Percentiles rank a stretch among this genome's conserved stretches.
phyloP scores from a whole-genome alignment of 2,113 vertebrate species.

The Loxodonta africana region DNA sequence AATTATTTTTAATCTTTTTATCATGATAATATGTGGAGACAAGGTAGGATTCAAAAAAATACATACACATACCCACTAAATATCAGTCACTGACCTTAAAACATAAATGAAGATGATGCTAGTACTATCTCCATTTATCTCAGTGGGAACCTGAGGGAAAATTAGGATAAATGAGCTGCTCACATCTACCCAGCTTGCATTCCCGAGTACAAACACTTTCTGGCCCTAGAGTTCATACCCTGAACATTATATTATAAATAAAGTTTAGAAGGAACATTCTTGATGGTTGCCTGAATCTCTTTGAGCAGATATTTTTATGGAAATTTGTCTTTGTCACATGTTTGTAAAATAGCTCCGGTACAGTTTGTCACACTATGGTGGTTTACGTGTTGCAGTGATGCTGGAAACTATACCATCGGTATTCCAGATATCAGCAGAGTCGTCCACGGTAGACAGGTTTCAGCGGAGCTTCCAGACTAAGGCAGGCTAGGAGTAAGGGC shows the following conservation, averaged over 20 bases:
- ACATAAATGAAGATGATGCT: not conserved
- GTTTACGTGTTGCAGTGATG: too few species aligned
- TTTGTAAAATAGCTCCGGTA: not conserved
- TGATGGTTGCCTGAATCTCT: not conserved
- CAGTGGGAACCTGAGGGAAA: not conserved
- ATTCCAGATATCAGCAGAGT: too few species aligned
- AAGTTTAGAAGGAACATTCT: not conserved
- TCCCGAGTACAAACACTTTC: not conserved
- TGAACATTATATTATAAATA: rapidly evolving
- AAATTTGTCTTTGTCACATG: not conserved
- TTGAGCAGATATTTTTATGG: not conserved
- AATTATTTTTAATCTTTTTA: not conserved
- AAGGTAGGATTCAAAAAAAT: not conserved
- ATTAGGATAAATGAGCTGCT: not conserved
- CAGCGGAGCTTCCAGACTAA: too few species aligned
- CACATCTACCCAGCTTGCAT: not conserved
- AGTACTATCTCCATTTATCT: too few species aligned
- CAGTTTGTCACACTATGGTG: too few species aligned
- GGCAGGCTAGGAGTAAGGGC: too few species aligned
- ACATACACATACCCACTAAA: not conserved
- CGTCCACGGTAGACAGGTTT: too few species aligned
- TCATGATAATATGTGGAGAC: not conserved
- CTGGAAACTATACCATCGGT: too few species aligned
- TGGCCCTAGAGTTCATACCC: not conserved
- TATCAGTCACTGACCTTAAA: not conserved